Evolutionary conservation across 2,888 invertebrate genomes (phyloP).

Genomic region (Lissonota sp.): DNA sequence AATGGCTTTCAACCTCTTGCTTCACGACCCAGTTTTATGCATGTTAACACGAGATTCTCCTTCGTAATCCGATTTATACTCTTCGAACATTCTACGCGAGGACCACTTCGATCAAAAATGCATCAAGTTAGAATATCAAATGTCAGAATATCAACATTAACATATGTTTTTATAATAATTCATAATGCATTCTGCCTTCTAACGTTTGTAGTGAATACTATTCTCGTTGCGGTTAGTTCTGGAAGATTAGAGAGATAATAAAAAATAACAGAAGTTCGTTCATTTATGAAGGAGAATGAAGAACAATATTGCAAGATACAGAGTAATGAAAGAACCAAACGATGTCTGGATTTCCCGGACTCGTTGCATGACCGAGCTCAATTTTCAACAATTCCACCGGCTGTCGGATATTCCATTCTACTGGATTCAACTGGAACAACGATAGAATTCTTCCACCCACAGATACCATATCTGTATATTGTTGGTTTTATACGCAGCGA

Average conservation of each 20-base stretch:
- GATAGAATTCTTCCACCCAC: slow-evolving; percentile 29
- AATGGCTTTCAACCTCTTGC: slow-evolving; percentile 66
- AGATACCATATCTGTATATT: background rate
- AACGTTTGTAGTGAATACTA: background rate
- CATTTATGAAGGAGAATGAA: slow-evolving; percentile 22
- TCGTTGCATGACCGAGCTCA: slow-evolving; percentile 22
- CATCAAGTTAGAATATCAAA: background rate
- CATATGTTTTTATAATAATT: no score
- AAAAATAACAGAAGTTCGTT: slow-evolving; percentile 11
- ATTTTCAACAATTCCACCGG: slow-evolving; percentile 34
- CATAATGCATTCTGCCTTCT: background rate
- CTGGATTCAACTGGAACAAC: slow-evolving; percentile 47
- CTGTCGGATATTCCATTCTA: slow-evolving; percentile 42
- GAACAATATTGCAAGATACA: slow-evolving; percentile 11
- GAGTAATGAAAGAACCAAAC: slow-evolving; percentile 25
- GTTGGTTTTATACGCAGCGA: slow-evolving; percentile 7
- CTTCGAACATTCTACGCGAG: slow-evolving; percentile 23
- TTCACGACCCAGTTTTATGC: slow-evolving; percentile 67
- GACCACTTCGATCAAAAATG: slow-evolving; percentile 1
- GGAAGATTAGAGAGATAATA: slow-evolving; percentile 13
- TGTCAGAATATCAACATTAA: no score
- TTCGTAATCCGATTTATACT: slow-evolving; percentile 66
- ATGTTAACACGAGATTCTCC: slow-evolving; percentile 57
- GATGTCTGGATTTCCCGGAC: slow-evolving; percentile 5
- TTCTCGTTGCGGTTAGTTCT: background rate